A percentile compares a stretch with the other conserved stretches of the same genome.
Conservation (phyloP, 1,140 invertebrate genomes). For the Brachionus plicatilis region DNA sequence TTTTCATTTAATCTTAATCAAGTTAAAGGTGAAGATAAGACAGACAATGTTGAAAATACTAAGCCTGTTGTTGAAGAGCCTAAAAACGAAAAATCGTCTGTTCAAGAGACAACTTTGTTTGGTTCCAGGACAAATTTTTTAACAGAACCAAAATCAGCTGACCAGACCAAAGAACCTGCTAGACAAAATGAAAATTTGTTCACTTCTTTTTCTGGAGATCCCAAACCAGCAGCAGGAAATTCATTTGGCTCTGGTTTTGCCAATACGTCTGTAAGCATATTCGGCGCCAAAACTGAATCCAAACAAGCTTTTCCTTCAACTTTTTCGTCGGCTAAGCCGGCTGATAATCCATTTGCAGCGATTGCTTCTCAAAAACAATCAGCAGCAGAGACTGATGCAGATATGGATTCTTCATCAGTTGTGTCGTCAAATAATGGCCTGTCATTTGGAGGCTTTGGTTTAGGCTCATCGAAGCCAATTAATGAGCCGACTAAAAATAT, state of each 20-base stretch:
- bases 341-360: background rate
- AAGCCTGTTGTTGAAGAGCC: background rate
- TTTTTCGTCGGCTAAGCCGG: background rate
- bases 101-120: background rate
- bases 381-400: background rate
- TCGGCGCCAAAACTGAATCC: background rate
- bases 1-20: background rate
- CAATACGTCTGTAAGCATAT: background rate
- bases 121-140: background rate
- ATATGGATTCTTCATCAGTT: conserved; percentile 5
- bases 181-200: background rate
- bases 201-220: background rate
- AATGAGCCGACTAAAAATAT: conserved; percentile 4
- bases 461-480: background rate
- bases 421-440: background rate
- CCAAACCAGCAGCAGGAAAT: background rate
- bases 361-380: conserved; percentile 5
- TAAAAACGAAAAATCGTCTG: background rate
- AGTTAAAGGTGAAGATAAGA: background rate
- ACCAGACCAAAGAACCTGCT: background rate
- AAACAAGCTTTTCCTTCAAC: background rate
- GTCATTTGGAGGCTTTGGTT: background rate
- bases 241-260: background rate
- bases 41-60: background rate
- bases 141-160: background rate